A percentile compares a stretch with the other conserved stretches of the same genome.
These are phyloP conservation scores for Gastrophysa polygoni DNA, from an alignment of 2,888 invertebrate genomes.

Conservation along the genomic window DNA sequence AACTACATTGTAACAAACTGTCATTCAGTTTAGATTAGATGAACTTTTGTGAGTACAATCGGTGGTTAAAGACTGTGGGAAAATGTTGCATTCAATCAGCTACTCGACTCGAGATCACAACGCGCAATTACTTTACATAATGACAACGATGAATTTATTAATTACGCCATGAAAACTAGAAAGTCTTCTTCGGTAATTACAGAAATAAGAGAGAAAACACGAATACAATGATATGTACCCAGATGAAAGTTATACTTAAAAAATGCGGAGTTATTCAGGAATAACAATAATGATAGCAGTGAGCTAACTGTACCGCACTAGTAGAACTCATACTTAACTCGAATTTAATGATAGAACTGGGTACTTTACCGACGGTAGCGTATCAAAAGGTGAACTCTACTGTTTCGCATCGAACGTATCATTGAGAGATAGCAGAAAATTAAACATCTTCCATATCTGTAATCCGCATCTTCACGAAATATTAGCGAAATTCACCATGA, in stretches of 20 bases:
- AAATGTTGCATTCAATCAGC: neutral
- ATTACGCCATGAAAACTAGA: constrained; percentile 5
- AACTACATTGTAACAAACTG: too few relatives aligned
- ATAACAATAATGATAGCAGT: constrained; percentile 26
- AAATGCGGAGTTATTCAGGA: constrained; percentile 17
- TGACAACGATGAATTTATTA: constrained; percentile 5
- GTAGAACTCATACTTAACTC: constrained; percentile 26
- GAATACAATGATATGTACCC: constrained; percentile 11
- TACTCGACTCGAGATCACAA: neutral
- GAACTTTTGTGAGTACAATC: neutral
- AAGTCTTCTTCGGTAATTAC: constrained; percentile 5
- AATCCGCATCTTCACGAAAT: constrained; percentile 1
- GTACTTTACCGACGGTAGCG: constrained; percentile 26
- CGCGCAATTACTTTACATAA: neutral
- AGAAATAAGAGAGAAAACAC: neutral
- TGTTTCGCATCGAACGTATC: constrained; percentile 33
- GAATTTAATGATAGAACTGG: constrained; percentile 24
- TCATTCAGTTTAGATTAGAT: neutral
- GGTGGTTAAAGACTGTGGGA: neutral
- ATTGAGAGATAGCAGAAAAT: constrained; percentile 39
- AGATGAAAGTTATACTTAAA: constrained; percentile 14
- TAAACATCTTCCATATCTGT: constrained; percentile 28
- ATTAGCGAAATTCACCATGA: neutral
- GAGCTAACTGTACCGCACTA: constrained; percentile 21
- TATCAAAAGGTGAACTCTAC: constrained; percentile 22